Percentiles rank a stretch among this genome's conserved stretches.
Evolutionary conservation across 2,888 invertebrate genomes (phyloP).

Genomic region (Creontiades dilutus): DNA sequence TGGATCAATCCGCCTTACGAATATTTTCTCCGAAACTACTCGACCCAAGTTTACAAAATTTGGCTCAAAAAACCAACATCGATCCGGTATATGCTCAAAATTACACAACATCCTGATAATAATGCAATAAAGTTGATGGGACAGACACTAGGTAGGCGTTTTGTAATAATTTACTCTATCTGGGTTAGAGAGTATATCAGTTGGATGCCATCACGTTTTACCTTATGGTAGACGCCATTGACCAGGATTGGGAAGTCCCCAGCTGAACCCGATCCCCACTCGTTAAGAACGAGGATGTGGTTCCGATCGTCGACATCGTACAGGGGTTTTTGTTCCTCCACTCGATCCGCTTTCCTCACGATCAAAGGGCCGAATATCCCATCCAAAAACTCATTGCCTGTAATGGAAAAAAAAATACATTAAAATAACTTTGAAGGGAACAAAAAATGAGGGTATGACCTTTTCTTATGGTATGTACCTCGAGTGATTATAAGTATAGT

Average conservation of each 20-base stretch:
- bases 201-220: not conserved
- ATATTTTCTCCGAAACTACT: no score
- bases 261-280: slow-evolving; percentile 80
- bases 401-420: not conserved
- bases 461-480: no score
- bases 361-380: slow-evolving; percentile 86
- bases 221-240: slow-evolving; percentile 60
- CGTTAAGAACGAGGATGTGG: slow-evolving; percentile 85
- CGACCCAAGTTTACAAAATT: no score
- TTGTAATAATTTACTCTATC: no score
- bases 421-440: not conserved
- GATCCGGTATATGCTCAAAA: no score
- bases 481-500: no score
- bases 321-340: slow-evolving; percentile 80
- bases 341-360: slow-evolving; percentile 83
- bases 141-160: no score
- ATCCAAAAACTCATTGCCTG: slow-evolving; percentile 84
- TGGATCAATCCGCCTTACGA: no score
- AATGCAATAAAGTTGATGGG: no score
- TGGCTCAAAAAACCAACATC: no score
- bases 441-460: no score
- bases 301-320: slow-evolving; percentile 87
- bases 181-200: not conserved
- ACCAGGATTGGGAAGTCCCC: slow-evolving; percentile 60
- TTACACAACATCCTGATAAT: no score